phyloP scores from a whole-genome alignment of 2,797 vertebrate genomes.

The Petrocephalus sullivani region DNA sequence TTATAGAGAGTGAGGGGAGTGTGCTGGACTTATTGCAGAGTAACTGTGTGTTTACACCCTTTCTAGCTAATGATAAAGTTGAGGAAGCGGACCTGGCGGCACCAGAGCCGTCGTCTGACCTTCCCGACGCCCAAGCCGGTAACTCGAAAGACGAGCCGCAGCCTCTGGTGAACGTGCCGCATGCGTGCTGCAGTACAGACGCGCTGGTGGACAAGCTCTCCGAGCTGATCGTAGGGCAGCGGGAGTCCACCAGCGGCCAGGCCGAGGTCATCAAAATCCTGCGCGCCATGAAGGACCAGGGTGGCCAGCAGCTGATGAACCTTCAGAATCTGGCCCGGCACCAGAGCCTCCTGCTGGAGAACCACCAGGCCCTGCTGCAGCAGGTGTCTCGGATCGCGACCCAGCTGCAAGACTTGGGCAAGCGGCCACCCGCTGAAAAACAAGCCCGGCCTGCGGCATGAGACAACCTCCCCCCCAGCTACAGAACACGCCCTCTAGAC shows the following conservation, averaged over 20 bases:
- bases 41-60: background rate
- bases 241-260: conserved; percentile 32
- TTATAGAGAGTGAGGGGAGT: background rate
- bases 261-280: conserved; percentile 34
- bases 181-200: conserved; percentile 19
- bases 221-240: conserved; percentile 36
- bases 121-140: background rate
- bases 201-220: conserved; percentile 25
- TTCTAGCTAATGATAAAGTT: background rate
- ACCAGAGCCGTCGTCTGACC: background rate
- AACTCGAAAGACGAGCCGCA: background rate
- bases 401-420: conserved; percentile 33
- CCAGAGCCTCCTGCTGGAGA: conserved; percentile 61
- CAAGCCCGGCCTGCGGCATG: background rate
- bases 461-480: background rate
- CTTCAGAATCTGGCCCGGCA: conserved; percentile 54
- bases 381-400: conserved; percentile 56
- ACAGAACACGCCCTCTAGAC: background rate
- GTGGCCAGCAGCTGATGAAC: conserved; percentile 46
- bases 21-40: background rate
- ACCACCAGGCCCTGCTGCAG: conserved; percentile 63
- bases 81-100: background rate
- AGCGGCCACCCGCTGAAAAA: conserved; percentile 1
- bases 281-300: conserved; percentile 33
- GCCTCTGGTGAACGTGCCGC: background rate